phyloP scores from a whole-genome alignment of 2,888 invertebrate genomes.

The Rhodophaea formosa region DNA sequence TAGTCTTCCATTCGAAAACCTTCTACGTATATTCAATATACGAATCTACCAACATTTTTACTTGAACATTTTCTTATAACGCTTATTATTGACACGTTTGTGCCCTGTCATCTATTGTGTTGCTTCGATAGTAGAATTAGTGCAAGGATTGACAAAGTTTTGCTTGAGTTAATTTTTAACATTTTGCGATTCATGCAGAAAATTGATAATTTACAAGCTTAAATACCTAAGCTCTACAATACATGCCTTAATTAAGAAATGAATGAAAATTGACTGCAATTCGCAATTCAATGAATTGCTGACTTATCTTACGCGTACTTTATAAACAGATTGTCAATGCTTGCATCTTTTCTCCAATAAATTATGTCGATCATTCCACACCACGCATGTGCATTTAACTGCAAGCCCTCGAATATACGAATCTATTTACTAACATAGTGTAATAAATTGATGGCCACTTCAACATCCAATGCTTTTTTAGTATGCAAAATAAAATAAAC shows the following conservation, averaged over 20 bases:
- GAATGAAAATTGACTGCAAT: not conserved
- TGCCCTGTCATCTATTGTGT: conserved; percentile 29
- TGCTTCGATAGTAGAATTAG: not conserved
- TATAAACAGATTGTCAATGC: not conserved
- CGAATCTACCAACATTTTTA: not conserved
- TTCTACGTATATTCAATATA: conserved; percentile 19
- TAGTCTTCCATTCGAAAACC: conserved; percentile 13
- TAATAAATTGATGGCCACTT: no score
- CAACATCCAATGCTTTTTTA: no score
- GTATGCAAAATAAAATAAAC: no score
- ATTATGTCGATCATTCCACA: conserved; percentile 2
- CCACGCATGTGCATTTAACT: not conserved
- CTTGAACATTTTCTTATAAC: not conserved
- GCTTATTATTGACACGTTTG: conserved; percentile 15
- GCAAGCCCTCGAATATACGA: not conserved
- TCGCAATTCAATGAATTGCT: not conserved
- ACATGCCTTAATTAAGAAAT: not conserved
- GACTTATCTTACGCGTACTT: not conserved
- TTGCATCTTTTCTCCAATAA: not conserved
- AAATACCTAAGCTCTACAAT: not conserved
- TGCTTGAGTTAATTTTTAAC: not conserved
- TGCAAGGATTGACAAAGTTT: conserved; percentile 3
- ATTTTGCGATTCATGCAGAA: not conserved
- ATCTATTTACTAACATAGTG: no score
- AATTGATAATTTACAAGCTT: not conserved